Conservation (phyloP, 2,888 invertebrate genomes). For the Xestoiulus laeticollis region DNA sequence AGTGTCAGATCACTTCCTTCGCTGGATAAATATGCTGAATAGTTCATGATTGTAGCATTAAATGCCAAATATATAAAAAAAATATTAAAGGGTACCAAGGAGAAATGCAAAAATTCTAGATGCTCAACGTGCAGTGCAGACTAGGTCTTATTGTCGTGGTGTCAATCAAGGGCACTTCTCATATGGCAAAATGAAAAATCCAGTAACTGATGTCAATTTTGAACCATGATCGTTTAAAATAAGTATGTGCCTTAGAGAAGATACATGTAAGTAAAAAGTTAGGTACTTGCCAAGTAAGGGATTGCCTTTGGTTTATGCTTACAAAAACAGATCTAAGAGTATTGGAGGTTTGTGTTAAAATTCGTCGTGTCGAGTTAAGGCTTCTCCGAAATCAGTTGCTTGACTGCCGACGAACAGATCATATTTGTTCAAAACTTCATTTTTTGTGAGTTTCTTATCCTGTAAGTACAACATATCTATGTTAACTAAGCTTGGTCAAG, state of each 20-base stretch:
- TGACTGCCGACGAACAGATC: slow-evolving; percentile 98
- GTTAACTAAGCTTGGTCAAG: neutral
- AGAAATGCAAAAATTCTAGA: neutral
- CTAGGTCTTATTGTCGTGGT: neutral
- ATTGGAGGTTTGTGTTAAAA: slow-evolving; percentile 71
- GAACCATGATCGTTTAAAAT: neutral
- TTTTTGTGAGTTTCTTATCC: slow-evolving; percentile 87
- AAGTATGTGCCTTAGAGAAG: neutral
- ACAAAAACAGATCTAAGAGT: neutral
- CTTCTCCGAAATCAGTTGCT: slow-evolving; percentile 98
- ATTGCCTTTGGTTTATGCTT: slow-evolving; percentile 31
- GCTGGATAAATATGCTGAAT: neutral
- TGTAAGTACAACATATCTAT: slow-evolving; percentile 59
- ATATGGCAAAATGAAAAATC: neutral
- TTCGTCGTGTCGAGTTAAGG: slow-evolving; percentile 92
- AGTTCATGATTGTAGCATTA: neutral
- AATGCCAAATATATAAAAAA: neutral
- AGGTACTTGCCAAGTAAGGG: neutral
- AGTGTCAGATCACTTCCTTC: slow-evolving; percentile 17
- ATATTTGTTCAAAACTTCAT: slow-evolving; percentile 92
- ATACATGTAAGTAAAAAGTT: slow-evolving; percentile 15
- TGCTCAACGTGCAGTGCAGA: neutral
- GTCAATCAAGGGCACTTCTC: neutral
- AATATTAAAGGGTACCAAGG: neutral
- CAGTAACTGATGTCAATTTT: neutral